These are phyloP conservation scores for Brachyrhaphis roseni DNA, from an alignment of 2,797 vertebrate species.

Conservation along the genomic window DNA sequence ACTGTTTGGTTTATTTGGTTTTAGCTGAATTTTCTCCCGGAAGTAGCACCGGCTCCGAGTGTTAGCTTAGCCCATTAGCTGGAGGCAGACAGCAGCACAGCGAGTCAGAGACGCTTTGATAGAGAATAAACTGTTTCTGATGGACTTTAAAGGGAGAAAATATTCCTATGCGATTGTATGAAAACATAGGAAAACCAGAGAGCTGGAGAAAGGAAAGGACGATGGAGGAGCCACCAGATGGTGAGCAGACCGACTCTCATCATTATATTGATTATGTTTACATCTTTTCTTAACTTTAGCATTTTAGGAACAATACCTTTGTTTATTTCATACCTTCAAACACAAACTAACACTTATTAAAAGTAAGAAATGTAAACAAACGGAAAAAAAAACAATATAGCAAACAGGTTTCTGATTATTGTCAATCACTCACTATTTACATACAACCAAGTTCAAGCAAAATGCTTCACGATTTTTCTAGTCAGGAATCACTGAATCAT, in stretches of 20 bases:
- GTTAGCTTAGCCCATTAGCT: not conserved
- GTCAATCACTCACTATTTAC: not conserved
- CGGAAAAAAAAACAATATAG: not conserved
- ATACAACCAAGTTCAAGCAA: not conserved
- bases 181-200: not conserved
- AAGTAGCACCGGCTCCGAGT: not conserved
- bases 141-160: not conserved
- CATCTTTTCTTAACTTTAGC: not conserved
- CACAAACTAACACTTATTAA: too few species aligned
- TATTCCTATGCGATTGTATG: not conserved
- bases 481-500: too few species aligned
- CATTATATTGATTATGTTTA: not conserved
- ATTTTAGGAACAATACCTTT: not conserved
- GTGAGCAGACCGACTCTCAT: not conserved
- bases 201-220: not conserved
- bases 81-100: not conserved
- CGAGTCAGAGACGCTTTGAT: not conserved
- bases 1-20: too few species aligned
- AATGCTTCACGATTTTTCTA: not conserved
- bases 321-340: not conserved
- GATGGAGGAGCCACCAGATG: not conserved
- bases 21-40: too few species aligned
- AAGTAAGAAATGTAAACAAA: not conserved
- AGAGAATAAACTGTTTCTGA: not conserved
- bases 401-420: not conserved